Percentiles rank a stretch among this genome's conserved stretches.
phyloP scores from a whole-genome alignment of 53 echinoderm and acorn worm genomes.

The Glandiceps talaboti region DNA sequence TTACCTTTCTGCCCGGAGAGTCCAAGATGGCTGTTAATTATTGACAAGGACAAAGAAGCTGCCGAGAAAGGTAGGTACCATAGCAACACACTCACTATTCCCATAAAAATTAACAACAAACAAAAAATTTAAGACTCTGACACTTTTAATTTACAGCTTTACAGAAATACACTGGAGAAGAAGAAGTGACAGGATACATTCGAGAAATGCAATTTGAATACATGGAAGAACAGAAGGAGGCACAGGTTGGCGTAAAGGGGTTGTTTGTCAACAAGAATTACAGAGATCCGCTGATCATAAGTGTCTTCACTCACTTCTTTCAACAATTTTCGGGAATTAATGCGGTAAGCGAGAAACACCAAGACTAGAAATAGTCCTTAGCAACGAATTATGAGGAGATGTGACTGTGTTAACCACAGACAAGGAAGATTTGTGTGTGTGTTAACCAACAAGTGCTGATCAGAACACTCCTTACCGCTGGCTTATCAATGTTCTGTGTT shows the following conservation, averaged over 20 bases:
- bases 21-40: constrained; percentile 83
- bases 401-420: no score
- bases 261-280: constrained; percentile 41
- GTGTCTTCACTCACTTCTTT: constrained; percentile 70
- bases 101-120: no score
- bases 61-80: constrained; percentile 32
- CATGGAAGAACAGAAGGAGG: constrained; percentile 56
- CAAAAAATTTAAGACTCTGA: no score
- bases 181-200: constrained; percentile 41
- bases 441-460: no score
- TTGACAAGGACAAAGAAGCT: constrained; percentile 16
- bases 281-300: constrained; percentile 66
- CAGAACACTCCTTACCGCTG: no score
- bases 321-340: constrained; percentile 88
- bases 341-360: constrained; percentile 79
- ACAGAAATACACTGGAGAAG: constrained; percentile 34
- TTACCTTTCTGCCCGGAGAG: constrained; percentile 89
- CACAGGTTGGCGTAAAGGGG: constrained; percentile 36
- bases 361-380: no score
- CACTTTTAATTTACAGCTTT: no score
- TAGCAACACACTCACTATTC: no score
- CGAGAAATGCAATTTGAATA: constrained; percentile 60
- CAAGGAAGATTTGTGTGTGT: no score
- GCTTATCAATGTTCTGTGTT: no score
- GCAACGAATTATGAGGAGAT: no score